Evolutionary conservation across 2,797 vertebrate species (phyloP), one percentile per base, ranked within the genome.

Genomic region (Gobio occitaniae): DNA sequence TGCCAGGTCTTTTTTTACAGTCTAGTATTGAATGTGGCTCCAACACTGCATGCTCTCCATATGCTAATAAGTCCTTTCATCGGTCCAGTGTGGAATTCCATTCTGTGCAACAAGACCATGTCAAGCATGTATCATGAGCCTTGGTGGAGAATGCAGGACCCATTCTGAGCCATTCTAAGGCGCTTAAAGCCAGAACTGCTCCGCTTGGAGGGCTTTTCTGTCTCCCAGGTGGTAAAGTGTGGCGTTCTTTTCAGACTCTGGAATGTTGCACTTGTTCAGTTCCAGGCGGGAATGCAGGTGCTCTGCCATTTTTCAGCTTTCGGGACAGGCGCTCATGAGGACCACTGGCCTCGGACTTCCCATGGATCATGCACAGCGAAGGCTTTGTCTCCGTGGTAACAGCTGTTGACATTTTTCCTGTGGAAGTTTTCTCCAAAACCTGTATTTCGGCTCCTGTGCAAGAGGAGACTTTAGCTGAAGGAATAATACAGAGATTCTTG

Each of bases 391-490:
- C 74, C 19, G n/a, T 72, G 72, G 29, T 41, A 19, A 78, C 84
- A 88, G 84, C 87, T 88, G 83, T 82, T 81, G 68, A 81, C 83
- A 74, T 86, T 78, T 59, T 80, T 86, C 70, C 47, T 75, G 50
- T n/a, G 12, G 1, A 56, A 9, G 48, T 56, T 76, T 76, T 38
- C 38, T 63, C 15, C 19, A 61, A 78, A 78, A 65, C 36, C 74
- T 78, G 52, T 19, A 36, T 61, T 84, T 44, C 6, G 41, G 6
- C 38, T 50, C 9, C 56, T 83, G 25, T 63, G 41, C 61, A 29
- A 29, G 61, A 61, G n/a, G 10, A 50, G 70, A 50, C 29, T 47
- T 61, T 36, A 71, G 54, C 12, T 29, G 8, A 80, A 68, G 17
- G 17, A 66, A 48, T 50, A n/a, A 47, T 32, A 15, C 61, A 16